phyloP scores from a whole-genome alignment of 2,797 vertebrate genomes.

The Centroberyx gerrardi region DNA sequence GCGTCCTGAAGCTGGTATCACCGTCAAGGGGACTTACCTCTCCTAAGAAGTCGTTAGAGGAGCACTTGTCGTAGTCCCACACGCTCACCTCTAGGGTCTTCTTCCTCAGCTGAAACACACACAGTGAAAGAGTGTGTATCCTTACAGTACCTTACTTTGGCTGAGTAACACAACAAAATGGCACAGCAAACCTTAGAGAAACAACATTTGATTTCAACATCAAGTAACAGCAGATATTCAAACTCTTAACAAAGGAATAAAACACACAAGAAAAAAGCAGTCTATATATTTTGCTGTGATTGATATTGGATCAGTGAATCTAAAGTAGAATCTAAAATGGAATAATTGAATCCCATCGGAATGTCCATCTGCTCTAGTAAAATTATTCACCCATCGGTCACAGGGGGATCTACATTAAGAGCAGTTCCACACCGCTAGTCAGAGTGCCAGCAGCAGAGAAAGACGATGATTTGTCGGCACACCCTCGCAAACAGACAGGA shows the following conservation, averaged over 20 bases:
- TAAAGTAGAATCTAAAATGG: constrained; percentile 51
- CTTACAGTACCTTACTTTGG: background rate
- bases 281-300: constrained; percentile 21
- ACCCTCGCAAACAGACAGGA: too few relatives aligned
- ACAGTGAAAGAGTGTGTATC: constrained; percentile 36
- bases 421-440: background rate
- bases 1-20: background rate
- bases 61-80: constrained; percentile 98
- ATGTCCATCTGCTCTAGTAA: constrained; percentile 53
- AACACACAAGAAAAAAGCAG: constrained; percentile 11
- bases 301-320: constrained; percentile 39
- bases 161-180: background rate
- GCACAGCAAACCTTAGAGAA: background rate
- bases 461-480: background rate
- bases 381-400: constrained; percentile 28
- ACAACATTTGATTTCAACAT: constrained; percentile 1
- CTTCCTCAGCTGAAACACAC: constrained; percentile 92
- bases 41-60: constrained; percentile 97
- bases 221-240: constrained; percentile 22
- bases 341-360: constrained; percentile 52
- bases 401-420: constrained; percentile 10
- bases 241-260: background rate
- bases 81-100: constrained; percentile 98
- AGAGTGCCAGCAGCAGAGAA: constrained; percentile 16
- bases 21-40: constrained; percentile 87